Evolutionary conservation across 2,113 vertebrate genomes (phyloP).

Genomic region (Meriones unguiculatus): DNA sequence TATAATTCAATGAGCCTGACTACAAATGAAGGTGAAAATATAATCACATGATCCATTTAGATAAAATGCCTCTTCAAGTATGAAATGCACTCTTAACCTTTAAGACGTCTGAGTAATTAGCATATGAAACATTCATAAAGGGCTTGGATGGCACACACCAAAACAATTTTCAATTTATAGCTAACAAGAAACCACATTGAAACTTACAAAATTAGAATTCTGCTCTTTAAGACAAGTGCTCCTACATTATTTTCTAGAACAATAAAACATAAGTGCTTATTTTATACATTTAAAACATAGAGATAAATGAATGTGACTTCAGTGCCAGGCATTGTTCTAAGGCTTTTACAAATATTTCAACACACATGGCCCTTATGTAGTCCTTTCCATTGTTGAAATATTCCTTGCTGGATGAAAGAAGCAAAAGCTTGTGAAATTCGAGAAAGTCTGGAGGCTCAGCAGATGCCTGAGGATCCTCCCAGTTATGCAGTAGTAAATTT

Average conservation of each 20-base stretch:
- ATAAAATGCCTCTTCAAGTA: neutral
- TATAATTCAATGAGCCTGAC: neutral
- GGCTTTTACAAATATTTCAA: neutral
- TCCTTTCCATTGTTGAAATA: neutral
- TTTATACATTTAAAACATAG: neutral
- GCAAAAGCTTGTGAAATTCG: neutral
- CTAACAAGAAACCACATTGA: neutral
- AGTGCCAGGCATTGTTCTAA: neutral
- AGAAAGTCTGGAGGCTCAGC: neutral
- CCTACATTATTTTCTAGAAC: neutral
- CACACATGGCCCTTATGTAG: neutral
- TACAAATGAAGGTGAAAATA: conserved; percentile 26
- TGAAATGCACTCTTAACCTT: conserved; percentile 31
- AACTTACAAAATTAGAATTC: neutral
- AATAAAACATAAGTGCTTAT: neutral
- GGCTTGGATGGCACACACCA: neutral
- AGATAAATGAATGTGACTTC: neutral
- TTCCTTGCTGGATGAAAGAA: neutral
- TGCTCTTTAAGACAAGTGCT: neutral
- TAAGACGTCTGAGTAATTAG: neutral
- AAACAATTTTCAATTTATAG: neutral
- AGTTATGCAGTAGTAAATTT: neutral
- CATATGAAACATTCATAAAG: conserved; percentile 32
- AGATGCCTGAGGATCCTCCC: neutral
- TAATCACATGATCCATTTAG: neutral